phyloP scores from a whole-genome alignment of 2,888 invertebrate species.

The Hypena proboscidalis region DNA sequence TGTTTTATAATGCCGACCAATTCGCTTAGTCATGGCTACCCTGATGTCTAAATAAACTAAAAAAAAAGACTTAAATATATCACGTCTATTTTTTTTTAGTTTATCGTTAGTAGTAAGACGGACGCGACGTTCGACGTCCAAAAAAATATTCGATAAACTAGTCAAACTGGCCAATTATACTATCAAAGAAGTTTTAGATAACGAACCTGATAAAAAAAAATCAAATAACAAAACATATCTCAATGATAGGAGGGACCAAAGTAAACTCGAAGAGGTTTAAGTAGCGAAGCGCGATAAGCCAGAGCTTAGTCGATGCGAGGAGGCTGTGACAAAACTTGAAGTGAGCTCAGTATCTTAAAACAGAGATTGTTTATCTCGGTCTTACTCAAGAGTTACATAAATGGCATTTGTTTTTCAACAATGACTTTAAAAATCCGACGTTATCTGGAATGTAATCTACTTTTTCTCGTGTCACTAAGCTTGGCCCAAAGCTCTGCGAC shows the following conservation, averaged over 20 bases:
- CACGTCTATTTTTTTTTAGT: neutral
- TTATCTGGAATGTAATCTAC: constrained; percentile 56
- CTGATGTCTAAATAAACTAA: constrained; percentile 39
- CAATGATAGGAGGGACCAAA: constrained; percentile 7
- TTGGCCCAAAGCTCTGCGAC: constrained; percentile 43
- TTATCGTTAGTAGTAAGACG: too few relatives aligned
- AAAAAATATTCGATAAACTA: neutral
- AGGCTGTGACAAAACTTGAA: constrained; percentile 15
- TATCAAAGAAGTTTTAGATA: neutral
- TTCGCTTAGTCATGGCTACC: constrained; percentile 48
- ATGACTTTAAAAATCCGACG: constrained; percentile 42
- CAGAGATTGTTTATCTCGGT: constrained; percentile 40
- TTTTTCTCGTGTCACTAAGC: constrained; percentile 59
- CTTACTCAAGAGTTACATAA: constrained; percentile 41
- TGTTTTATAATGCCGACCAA: constrained; percentile 31
- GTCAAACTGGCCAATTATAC: neutral
- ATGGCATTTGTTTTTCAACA: constrained; percentile 47
- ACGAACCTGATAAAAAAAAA: neutral
- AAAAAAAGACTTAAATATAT: neutral
- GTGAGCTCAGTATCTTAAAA: constrained; percentile 32
- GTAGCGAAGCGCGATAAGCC: constrained; percentile 22
- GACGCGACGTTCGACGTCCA: neutral
- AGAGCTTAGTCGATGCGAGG: constrained; percentile 8
- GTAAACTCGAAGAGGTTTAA: constrained; percentile 5
- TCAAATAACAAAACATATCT: neutral